Evolutionary conservation across 2,797 vertebrate genomes (phyloP), one percentile per base, ranked within the genome.

Genomic region (Thaleichthys pacificus): DNA sequence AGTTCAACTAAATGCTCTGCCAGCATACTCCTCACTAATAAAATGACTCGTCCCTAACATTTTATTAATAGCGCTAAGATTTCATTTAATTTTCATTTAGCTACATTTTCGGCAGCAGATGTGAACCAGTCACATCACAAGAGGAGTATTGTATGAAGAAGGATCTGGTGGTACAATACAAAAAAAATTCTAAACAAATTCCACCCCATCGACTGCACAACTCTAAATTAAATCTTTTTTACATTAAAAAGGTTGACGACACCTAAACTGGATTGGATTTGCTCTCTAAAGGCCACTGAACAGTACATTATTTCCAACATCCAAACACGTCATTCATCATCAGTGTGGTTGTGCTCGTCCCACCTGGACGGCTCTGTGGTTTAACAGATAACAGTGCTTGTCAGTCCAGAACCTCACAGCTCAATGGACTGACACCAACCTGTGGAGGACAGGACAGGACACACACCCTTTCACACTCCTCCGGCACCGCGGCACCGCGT

Each of bases 391-490:
- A 32, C 32, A 32, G 5, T 35, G 19, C 3, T 63, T 26, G 9
- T 63, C 6, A 30, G 61, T 63, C 38, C 38, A 42, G 38, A 42
- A 42, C 38, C 38, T 42, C 7, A 7, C 38, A 71, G 68, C 75
- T 85, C 84, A 89, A 81, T 82, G 49, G 85, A 80, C 73, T 89
- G 81, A 83, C 87, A 85, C 84, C 75, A 84, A 82, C 80, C 78
- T 86, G 89, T 78, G 66, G 82, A 78, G 83, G 86, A 80, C 78
- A 73, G 78, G 77, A 83, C 80, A 78, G 83, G 69, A 80, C 84
- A 81, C 85, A 82, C 82, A 80, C 88, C 85, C 80, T 82, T 88
- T 91, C 77, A 81, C 89, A 87, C 84, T 77, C 78, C 56, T 2
- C 64, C 82, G 89, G 82, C 81, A 89, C 66, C 80, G 83, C 66